Evolutionary conservation across 2,113 vertebrate genomes (phyloP), one percentile per base, ranked within the genome.

Genomic region (Alaudala cheleensis): DNA sequence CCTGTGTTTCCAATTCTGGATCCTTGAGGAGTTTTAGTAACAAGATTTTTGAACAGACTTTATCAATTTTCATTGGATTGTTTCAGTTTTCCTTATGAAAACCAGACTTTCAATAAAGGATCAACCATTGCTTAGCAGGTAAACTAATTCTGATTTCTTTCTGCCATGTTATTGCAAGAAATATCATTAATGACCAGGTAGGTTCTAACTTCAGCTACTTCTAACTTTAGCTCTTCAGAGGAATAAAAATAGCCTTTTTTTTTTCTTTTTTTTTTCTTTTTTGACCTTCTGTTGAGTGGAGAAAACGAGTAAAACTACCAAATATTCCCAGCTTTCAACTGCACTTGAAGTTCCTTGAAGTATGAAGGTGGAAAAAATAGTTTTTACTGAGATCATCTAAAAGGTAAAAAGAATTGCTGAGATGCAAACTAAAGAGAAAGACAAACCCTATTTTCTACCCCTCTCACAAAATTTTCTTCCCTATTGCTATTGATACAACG

Each of bases 391-490:
- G 8, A 54, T 50, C 0, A 45, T 33, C 8, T 6, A 77, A 82
- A 81, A 44, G 4, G 9, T 61, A 20, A 57, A 86, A 92, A 65
- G 7, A 66, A 33, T 13, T 50, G 2, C 11, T 76, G 11, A 1
- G 1, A n/a, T 12, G 8, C 1, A 47, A 64, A 85, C 67, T 22
- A 33, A 39, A 6, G 14, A 81, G 24, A 39, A 90, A 79, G 29
- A n/a, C 2, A 50, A 53, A 31, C 2, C 1, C 3, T 5, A 4
- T 1, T 47, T 82, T 72, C 25, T 47, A 4, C 5, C 5, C 2
- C 5, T 60, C 14, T 54, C 12, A 88, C 14, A 71, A 67, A 42
- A 50, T 25, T 80, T 1, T 67, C 7, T 74, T 93, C 10, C 5
- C 1, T 39, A 2, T 45, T 65, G 7, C 6, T 2, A 15, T 9